phyloP scores from a whole-genome alignment of 1,140 invertebrate species.

The Lethrus apterus region DNA sequence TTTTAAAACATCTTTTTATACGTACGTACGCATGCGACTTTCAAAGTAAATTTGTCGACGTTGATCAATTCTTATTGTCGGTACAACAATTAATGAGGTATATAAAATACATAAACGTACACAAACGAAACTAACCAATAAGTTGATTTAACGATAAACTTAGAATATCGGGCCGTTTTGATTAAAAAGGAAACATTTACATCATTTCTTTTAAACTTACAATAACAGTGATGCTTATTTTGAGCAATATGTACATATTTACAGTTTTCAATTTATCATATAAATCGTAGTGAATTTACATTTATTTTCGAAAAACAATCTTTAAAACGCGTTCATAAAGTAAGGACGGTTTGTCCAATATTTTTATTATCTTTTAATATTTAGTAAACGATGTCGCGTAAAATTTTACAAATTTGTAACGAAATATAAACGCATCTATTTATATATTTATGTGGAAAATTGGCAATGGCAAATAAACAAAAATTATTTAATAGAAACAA shows the following conservation, averaged over 20 bases:
- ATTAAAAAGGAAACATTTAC: constrained; percentile 1
- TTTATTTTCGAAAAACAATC: constrained; percentile 13
- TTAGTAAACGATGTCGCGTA: neutral
- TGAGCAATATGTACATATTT: constrained; percentile 34
- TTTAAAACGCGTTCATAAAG: constrained; percentile 12
- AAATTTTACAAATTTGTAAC: too few species aligned
- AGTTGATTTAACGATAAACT: neutral
- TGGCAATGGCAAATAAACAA: constrained; percentile 5
- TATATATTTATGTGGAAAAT: constrained; percentile 6
- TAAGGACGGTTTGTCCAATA: constrained; percentile 22
- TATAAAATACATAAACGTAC: constrained; percentile 15
- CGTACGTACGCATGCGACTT: constrained; percentile 15
- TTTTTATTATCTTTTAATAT: constrained; percentile 15
- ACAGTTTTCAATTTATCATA: constrained; percentile 22
- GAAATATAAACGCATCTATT: constrained; percentile 13
- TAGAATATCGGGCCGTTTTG: constrained; percentile 1
- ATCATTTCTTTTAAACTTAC: neutral
- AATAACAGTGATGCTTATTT: constrained; percentile 17
- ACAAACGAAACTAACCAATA: constrained; percentile 9
- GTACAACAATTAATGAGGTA: constrained; percentile 19
- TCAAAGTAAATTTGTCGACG: neutral
- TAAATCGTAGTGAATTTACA: constrained; percentile 15
- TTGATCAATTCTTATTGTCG: constrained; percentile 21
- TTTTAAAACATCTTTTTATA: constrained; percentile 21
- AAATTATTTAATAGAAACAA: neutral